phyloP scores from a whole-genome alignment of 2,797 vertebrate genomes.

The Siniperca obscura region DNA sequence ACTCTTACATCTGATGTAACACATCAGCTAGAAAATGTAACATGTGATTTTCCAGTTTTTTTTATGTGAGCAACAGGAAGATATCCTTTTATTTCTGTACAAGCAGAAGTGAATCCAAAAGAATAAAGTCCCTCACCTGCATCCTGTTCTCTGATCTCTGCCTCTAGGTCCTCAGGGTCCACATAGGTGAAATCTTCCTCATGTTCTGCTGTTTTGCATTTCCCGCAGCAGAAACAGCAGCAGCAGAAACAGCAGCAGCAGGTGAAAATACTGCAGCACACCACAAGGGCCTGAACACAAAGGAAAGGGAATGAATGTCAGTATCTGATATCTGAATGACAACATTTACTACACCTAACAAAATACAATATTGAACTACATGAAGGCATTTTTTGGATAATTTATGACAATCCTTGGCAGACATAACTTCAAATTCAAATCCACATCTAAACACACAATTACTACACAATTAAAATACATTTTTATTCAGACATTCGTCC shows the following conservation, averaged over 20 bases:
- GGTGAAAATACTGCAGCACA: constrained; percentile 85
- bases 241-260: constrained; percentile 91
- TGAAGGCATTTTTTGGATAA: not conserved
- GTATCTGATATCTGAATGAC: not conserved
- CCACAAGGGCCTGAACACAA: constrained; percentile 79
- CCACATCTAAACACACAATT: not conserved
- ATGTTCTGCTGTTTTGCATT: constrained; percentile 75
- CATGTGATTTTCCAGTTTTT: not conserved
- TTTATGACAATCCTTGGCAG: no score
- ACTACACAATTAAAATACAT: not conserved
- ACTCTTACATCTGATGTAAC: no score
- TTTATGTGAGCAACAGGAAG: not conserved
- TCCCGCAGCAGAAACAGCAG: constrained; percentile 92
- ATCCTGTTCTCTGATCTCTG: constrained; percentile 82
- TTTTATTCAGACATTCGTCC: not conserved
- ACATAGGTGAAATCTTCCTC: constrained; percentile 74
- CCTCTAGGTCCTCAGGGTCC: constrained; percentile 89
- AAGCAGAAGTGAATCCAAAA: not conserved
- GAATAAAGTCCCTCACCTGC: constrained; percentile 62
- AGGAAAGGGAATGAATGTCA: not conserved
- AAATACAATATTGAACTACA: not conserved
- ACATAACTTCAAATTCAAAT: not conserved
- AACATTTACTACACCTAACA: not conserved
- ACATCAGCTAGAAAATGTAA: not conserved
- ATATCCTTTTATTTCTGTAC: not conserved